Evolutionary conservation across 2,888 invertebrate genomes (phyloP), one percentile per base, ranked within the genome.

Genomic region (Zelleria hepariella): DNA sequence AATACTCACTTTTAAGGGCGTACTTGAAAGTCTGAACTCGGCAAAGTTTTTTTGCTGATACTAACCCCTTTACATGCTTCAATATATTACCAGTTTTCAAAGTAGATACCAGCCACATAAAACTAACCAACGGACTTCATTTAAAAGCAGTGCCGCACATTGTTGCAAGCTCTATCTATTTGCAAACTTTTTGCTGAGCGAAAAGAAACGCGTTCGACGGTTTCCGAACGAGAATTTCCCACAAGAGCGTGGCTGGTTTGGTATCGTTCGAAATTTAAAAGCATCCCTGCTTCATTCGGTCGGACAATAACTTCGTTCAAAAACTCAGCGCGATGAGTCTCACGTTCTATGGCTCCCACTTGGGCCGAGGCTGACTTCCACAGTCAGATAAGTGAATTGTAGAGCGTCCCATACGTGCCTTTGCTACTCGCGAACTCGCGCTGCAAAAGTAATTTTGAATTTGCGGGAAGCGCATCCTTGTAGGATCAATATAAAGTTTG

Each of bases 381-480:
- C 58, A 66, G 66, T 66, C 66, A 68, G 75, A 76, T 80, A 80
- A 79, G 75, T 80, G 78, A 80, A 80, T 80, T 78, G 74, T 75
- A 72, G 74, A 68, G 70, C 67, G 66, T 67, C 68, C 66, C 71
- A 75, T 69, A 75, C 77, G 77, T 75, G 76, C 51, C 27, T 42
- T 57, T 48, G 32, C 55, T n/a, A 23, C 47, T 26, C 24, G 48
- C 18, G 20, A 56, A 20, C 47, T 23, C 57, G 56, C 57, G 26
- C 23, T 47, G 56, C 48, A 20, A 2, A 25, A 55, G 55, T 55
- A 57, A 57, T 57, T 47, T 47, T 57, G 48, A 57, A 24, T 47
- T 57, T 24, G 15, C 42, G 24, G 25, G n/a, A n/a, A 32, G 32
- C 53, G 53, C 10, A 53, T 25, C 53, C 25, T 24, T 53, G 24